A percentile compares a stretch with the other conserved stretches of the same genome.
These are phyloP conservation scores for Daktulosphaira vitifoliae DNA, from an alignment of 1,140 invertebrate genomes.

Conservation along the genomic window DNA sequence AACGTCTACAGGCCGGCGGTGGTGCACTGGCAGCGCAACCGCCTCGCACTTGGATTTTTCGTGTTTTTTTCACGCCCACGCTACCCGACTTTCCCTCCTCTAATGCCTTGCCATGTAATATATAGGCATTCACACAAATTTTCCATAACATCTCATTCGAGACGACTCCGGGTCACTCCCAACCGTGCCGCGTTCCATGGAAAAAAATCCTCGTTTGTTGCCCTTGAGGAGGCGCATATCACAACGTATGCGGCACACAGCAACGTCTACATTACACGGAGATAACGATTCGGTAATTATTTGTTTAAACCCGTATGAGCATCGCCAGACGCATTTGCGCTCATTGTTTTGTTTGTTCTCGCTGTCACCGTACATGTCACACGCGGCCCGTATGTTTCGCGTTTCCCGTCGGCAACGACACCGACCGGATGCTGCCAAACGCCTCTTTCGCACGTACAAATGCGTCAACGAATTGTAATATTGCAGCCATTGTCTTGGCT, in stretches of 20 bases:
- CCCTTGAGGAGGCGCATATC: background rate
- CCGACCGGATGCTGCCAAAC: too few relatives aligned
- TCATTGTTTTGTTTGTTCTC: too few relatives aligned
- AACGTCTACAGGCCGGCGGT: too few relatives aligned
- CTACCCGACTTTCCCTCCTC: background rate
- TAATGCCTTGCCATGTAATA: background rate
- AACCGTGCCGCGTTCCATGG: background rate
- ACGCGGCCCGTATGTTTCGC: conserved; percentile 14
- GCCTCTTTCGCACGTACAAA: too few relatives aligned
- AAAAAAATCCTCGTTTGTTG: conserved; percentile 1
- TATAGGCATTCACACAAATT: conserved; percentile 3
- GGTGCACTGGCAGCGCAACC: background rate
- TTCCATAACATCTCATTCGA: conserved; percentile 21
- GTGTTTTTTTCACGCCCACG: conserved; percentile 33
- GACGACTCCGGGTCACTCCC: background rate
- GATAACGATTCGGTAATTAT: conserved; percentile 17
- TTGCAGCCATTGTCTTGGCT: too few relatives aligned
- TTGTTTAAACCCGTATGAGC: conserved; percentile 8
- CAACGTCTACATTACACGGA: too few relatives aligned
- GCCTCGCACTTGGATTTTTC: conserved; percentile 9
- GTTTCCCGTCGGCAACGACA: background rate
- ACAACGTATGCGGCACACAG: too few relatives aligned
- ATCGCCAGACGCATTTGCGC: background rate
- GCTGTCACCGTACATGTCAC: too few relatives aligned
- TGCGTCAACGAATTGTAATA: too few relatives aligned